Conservation (phyloP, 2,113 vertebrate species). For the Calyptommatus sinebrachiatus region DNA sequence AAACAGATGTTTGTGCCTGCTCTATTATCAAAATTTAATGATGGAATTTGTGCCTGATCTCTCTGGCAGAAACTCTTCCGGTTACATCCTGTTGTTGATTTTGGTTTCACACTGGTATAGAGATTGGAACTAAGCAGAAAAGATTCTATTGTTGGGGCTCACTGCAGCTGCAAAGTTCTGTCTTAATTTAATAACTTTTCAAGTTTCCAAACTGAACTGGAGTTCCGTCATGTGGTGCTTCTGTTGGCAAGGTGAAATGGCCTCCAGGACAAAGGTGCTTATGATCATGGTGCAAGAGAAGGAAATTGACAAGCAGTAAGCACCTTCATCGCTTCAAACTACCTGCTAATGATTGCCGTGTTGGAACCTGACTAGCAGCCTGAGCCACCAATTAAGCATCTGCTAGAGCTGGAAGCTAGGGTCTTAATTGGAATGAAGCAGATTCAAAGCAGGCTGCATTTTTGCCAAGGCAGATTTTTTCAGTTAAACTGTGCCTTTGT, state of each 20-base stretch:
- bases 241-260: conserved; percentile 29
- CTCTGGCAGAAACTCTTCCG: conserved; percentile 73
- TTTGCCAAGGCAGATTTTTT: conserved; percentile 68
- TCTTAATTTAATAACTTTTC: conserved; percentile 64
- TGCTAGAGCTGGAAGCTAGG: conserved; percentile 70
- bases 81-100: conserved; percentile 70
- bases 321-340: conserved; percentile 72
- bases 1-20: conserved; percentile 70
- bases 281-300: conserved; percentile 49
- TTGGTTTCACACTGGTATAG: conserved; percentile 73
- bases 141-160: conserved; percentile 46
- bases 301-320: conserved; percentile 63
- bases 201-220: conserved; percentile 3
- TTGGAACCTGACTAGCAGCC: conserved; percentile 71
- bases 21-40: conserved; percentile 72
- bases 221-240: conserved; percentile 1
- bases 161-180: conserved; percentile 54
- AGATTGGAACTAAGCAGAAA: conserved; percentile 66
- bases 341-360: conserved; percentile 73
- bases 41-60: conserved; percentile 72
- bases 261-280: conserved; percentile 49
- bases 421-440: conserved; percentile 74
- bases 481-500: conserved; percentile 55
- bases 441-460: conserved; percentile 70
- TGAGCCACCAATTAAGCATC: conserved; percentile 79